Conservation (phyloP, 1,140 invertebrate species). For the Zaprionus davidi region DNA sequence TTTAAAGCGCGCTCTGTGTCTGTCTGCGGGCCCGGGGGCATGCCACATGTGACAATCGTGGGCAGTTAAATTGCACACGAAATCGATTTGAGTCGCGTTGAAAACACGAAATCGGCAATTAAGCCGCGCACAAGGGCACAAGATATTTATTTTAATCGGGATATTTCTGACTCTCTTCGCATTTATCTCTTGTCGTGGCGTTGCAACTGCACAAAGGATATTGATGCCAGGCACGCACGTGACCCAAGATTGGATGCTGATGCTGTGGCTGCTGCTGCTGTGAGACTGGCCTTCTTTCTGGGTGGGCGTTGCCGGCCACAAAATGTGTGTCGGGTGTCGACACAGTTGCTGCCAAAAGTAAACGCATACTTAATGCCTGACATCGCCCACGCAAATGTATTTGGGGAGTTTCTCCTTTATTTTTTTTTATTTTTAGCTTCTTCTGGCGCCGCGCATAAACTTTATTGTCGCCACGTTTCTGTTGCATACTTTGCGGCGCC, state of each 20-base stretch:
- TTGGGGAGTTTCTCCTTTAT: slow-evolving; percentile 10
- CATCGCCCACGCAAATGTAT: slow-evolving; percentile 18
- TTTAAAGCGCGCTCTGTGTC: slow-evolving; percentile 51
- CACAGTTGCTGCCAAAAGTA: slow-evolving; percentile 23
- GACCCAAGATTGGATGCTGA: slow-evolving; percentile 31
- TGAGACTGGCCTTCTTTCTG: slow-evolving; percentile 3
- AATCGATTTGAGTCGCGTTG: slow-evolving; percentile 73
- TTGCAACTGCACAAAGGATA: slow-evolving; percentile 42
- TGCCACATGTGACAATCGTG: slow-evolving; percentile 65
- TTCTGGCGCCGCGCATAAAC: slow-evolving; percentile 68
- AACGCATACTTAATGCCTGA: slow-evolving; percentile 25
- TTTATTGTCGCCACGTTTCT: slow-evolving; percentile 79
- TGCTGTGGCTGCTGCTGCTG: no score
- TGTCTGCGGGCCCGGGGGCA: slow-evolving; percentile 5
- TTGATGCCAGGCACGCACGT: slow-evolving; percentile 72
- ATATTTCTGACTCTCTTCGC: background rate
- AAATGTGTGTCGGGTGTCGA: slow-evolving; percentile 43
- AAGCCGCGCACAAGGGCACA: slow-evolving; percentile 67
- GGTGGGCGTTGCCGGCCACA: slow-evolving; percentile 36
- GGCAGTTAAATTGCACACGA: slow-evolving; percentile 60
- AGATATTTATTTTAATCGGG: slow-evolving; percentile 54
- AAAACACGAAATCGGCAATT: slow-evolving; percentile 76
- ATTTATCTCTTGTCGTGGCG: background rate
- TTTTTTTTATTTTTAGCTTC: slow-evolving; percentile 25
- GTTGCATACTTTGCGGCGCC: slow-evolving; percentile 77